Percentiles rank a stretch among this genome's conserved stretches.
phyloP scores from a whole-genome alignment of 2,797 vertebrate species.

The Danio aesculapii region DNA sequence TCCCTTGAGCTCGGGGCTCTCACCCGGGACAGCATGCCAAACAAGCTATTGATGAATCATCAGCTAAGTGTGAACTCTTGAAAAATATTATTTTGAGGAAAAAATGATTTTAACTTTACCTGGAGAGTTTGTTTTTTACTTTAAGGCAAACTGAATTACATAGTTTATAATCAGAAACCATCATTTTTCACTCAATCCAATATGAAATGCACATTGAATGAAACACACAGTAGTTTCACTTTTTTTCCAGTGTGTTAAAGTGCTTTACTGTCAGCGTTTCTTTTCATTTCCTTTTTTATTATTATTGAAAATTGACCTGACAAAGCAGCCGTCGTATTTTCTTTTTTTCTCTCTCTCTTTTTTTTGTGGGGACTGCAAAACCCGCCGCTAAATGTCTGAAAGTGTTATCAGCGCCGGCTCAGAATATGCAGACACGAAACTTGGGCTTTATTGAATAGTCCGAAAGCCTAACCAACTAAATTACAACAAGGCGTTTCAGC shows the following conservation, averaged over 20 bases:
- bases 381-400: slow-evolving; percentile 11
- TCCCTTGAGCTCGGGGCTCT: too few relatives aligned
- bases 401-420: slow-evolving; percentile 27
- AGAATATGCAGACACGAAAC: slow-evolving; percentile 25
- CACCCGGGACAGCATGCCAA: too few relatives aligned
- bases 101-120: too few relatives aligned
- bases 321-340: slow-evolving; percentile 12
- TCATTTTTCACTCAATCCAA: too few relatives aligned
- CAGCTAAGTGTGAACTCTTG: too few relatives aligned
- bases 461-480: slow-evolving; percentile 25
- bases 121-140: too few relatives aligned
- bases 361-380: slow-evolving; percentile 9
- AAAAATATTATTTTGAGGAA: too few relatives aligned
- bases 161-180: too few relatives aligned
- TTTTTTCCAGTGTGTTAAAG: background rate
- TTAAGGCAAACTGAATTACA: too few relatives aligned
- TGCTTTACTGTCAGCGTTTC: slow-evolving; percentile 38
- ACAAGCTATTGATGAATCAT: too few relatives aligned
- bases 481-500: slow-evolving; percentile 28
- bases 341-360: background rate
- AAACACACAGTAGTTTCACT: too few relatives aligned
- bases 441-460: slow-evolving; percentile 35
- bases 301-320: slow-evolving; percentile 46
- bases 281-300: slow-evolving; percentile 32
- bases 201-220: too few relatives aligned